Percentiles rank a stretch among this genome's conserved stretches.
phyloP scores from a whole-genome alignment of 2,888 invertebrate species.

The Liodrosophila aerea region DNA sequence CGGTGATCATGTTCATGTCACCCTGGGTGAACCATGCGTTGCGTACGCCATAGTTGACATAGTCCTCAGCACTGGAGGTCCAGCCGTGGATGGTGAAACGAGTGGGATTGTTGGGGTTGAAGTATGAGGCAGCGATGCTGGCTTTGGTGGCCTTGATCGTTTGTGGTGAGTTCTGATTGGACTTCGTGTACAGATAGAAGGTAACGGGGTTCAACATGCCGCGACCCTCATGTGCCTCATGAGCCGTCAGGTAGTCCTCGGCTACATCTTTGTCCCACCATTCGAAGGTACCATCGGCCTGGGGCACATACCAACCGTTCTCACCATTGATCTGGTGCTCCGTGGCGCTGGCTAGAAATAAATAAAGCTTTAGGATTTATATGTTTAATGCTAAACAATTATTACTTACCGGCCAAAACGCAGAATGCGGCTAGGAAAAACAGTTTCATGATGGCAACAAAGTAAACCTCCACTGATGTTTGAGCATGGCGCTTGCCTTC shows the following conservation, averaged over 20 bases:
- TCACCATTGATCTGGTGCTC: conserved; percentile 63
- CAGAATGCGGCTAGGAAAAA: conserved; percentile 84
- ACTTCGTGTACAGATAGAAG: conserved; percentile 72
- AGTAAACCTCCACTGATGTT: conserved; percentile 48
- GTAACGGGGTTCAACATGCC: conserved; percentile 57
- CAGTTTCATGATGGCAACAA: conserved; percentile 83
- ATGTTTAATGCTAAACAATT: background rate
- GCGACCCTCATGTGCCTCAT: conserved; percentile 36
- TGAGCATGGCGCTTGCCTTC: background rate
- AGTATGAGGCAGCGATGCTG: conserved; percentile 50
- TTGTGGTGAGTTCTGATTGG: conserved; percentile 55
- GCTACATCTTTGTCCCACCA: conserved; percentile 63
- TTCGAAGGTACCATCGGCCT: conserved; percentile 60
- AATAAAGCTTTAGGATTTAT: conserved; percentile 7
- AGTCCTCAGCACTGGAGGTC: conserved; percentile 82
- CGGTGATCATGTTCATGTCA: conserved; percentile 85
- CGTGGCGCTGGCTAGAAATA: conserved; percentile 47
- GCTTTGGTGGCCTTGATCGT: conserved; percentile 52
- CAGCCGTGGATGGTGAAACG: conserved; percentile 83
- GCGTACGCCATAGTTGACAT: conserved; percentile 69
- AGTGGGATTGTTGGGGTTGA: conserved; percentile 65
- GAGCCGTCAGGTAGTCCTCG: conserved; percentile 59
- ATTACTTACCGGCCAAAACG: conserved; percentile 83
- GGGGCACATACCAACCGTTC: conserved; percentile 71
- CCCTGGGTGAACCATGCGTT: conserved; percentile 84